These are phyloP conservation scores for Altica lythri DNA, from an alignment of 2,888 invertebrate genomes.

Conservation along the genomic window DNA sequence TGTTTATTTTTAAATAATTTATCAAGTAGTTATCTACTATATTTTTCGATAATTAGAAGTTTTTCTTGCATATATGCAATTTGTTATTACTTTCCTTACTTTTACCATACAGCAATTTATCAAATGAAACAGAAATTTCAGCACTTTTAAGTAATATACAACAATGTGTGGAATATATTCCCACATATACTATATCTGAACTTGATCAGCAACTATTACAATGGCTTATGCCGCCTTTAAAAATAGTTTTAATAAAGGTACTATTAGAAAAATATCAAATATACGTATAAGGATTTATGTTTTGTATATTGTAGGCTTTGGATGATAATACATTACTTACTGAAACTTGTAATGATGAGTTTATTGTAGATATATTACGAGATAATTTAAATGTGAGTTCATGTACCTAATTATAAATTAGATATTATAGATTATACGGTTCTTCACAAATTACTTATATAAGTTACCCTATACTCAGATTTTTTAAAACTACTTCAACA, in stretches of 20 bases:
- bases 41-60: too few relatives aligned
- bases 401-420: too few relatives aligned
- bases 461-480: too few relatives aligned
- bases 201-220: slow-evolving; percentile 28
- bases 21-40: too few relatives aligned
- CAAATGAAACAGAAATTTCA: slow-evolving; percentile 7
- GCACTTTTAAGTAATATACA: slow-evolving; percentile 22
- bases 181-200: slow-evolving; percentile 24
- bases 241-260: slow-evolving; percentile 30
- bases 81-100: slow-evolving; percentile 20
- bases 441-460: too few relatives aligned
- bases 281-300: not conserved
- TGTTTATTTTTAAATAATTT: too few relatives aligned
- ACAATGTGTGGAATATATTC: slow-evolving; percentile 19
- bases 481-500: too few relatives aligned
- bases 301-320: slow-evolving; percentile 28
- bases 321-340: slow-evolving; percentile 36
- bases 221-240: slow-evolving; percentile 29
- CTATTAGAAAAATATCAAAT: not conserved
- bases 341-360: slow-evolving; percentile 36
- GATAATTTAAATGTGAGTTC: slow-evolving; percentile 41
- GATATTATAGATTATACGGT: too few relatives aligned
- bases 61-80: too few relatives aligned
- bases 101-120: slow-evolving; percentile 19
- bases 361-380: slow-evolving; percentile 34